phyloP scores from a whole-genome alignment of 2,113 vertebrate species.

The Takifugu flavidus region DNA sequence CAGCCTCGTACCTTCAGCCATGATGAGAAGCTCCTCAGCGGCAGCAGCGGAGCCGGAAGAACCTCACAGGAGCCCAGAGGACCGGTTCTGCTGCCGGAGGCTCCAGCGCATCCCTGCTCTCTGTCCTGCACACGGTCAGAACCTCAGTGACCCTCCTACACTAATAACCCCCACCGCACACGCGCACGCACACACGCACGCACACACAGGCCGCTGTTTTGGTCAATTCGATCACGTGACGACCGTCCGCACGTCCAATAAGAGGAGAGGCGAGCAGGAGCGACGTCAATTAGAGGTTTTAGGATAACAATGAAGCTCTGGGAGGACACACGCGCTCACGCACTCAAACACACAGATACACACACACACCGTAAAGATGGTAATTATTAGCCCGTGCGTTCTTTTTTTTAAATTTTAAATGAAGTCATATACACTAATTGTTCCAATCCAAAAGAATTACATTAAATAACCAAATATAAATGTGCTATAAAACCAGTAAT shows the following conservation, averaged over 20 bases:
- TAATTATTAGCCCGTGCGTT: no score
- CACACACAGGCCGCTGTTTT: slow-evolving; percentile 2
- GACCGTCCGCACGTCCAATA: not conserved
- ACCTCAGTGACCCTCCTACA: slow-evolving; percentile 41
- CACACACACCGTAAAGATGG: no score
- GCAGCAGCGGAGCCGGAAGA: no score
- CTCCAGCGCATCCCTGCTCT: not conserved
- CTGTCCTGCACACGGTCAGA: slow-evolving; percentile 35
- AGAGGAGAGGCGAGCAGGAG: not conserved
- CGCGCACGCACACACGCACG: slow-evolving; percentile 6
- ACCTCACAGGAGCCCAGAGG: not conserved
- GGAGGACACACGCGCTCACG: no score
- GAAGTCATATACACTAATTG: no score
- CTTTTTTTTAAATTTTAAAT: no score
- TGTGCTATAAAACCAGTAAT: no score
- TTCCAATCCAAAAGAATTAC: no score
- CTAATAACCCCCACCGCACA: slow-evolving; percentile 24
- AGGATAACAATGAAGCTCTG: no score
- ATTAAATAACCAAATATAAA: no score
- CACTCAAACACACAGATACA: no score
- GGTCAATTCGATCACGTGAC: not conserved
- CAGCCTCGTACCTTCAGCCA: slow-evolving; percentile 69
- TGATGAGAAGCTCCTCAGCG: slow-evolving; percentile 49
- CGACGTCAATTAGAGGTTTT: not conserved
- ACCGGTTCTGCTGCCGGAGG: slow-evolving; percentile 23